Evolutionary conservation across 1,140 invertebrate species (phyloP), one percentile per base, ranked within the genome.

Genomic region (Drosophila sturtevanti): DNA sequence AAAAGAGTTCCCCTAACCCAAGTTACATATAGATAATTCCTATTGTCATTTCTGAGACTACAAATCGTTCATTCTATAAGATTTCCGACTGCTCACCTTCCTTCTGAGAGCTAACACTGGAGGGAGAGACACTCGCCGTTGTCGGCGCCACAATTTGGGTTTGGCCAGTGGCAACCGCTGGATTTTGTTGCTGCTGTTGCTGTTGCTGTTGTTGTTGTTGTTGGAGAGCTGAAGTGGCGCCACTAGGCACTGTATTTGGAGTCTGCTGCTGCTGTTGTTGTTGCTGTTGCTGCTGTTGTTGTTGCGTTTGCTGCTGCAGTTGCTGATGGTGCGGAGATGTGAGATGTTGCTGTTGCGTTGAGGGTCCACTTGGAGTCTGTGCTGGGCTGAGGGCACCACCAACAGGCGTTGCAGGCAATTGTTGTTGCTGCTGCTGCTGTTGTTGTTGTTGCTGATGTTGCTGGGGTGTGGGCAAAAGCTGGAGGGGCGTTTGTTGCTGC

Each of bases 21-120:
- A 52, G 65, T 67, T 59, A 2, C 1, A 27, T 10, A 10, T 11
- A 9, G 2, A n/a, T 35, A 10, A 4, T 31, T 31, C 27, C 27
- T 27, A 16, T 22, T 31, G 35, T 6, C 3, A 22, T 27, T 37
- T 21, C 14, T 22, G 24, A 5, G 27, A 31, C 1, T 31, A 4
- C 0, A n/a, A n/a, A 6, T 44, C 41, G 1, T 7, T 16, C 5
- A 1, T 44, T 44, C 1, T 24, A 16, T 63, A 6, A 14, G 12
- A 14, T 11, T 41, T 31, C 31, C 35, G 35, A 38, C n/a, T 41
- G 62, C 82, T 89, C 76, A 92, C 91, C 91, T 92, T 91, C 84
- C 67, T 92, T 91, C 74, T 92, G 91, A 35, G 91, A 92, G 79
- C 91, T 92, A 77, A 92, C 91, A 90, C 91, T 92, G 73, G 91